These are phyloP conservation scores for Colius striatus DNA, from an alignment of 2,113 vertebrate genomes.

Conservation along the genomic window DNA sequence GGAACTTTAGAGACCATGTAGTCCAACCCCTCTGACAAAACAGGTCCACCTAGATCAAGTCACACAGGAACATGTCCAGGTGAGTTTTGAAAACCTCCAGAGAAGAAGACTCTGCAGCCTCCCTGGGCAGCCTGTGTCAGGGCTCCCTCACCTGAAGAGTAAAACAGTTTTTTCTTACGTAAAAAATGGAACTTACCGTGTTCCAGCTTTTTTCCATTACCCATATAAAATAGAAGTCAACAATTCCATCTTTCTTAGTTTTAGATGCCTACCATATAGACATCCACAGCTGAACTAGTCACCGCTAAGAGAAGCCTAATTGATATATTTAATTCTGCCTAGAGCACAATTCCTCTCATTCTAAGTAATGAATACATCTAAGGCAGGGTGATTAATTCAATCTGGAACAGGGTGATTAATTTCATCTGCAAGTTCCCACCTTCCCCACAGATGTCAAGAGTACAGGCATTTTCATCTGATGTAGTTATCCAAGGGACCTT, in stretches of 20 bases:
- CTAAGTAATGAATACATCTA: background rate
- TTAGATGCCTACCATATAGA: background rate
- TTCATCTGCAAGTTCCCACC: background rate
- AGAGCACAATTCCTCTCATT: background rate
- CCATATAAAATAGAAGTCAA: background rate
- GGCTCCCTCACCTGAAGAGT: no score
- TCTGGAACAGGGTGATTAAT: background rate
- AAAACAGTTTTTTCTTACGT: no score
- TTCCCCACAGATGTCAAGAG: background rate
- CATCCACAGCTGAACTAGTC: background rate
- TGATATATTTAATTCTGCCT: background rate
- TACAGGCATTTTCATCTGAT: background rate
- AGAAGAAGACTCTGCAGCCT: no score
- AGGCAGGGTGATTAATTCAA: background rate
- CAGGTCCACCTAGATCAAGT: no score
- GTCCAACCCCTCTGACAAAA: no score
- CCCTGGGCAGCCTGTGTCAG: no score
- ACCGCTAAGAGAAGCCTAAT: background rate
- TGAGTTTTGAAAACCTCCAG: no score
- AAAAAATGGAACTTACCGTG: no score
- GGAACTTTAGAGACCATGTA: no score
- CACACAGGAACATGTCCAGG: no score
- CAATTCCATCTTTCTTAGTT: background rate
- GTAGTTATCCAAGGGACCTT: background rate
- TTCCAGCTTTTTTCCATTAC: no score